Conservation (phyloP, 2,113 vertebrate genomes). For the Brachypodius melanocephalos region DNA sequence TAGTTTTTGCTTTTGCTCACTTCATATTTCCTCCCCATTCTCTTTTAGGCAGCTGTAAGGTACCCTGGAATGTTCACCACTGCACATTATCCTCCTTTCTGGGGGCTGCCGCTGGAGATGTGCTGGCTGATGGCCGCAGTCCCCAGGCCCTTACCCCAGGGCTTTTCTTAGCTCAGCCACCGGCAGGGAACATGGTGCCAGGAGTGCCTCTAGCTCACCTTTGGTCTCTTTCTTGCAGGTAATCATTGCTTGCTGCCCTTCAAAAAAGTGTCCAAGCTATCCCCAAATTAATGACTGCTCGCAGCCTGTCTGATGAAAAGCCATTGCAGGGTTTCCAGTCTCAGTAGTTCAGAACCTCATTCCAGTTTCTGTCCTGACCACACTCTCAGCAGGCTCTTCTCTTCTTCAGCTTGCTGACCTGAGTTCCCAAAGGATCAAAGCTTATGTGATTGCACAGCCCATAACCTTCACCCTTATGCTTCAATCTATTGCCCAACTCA, state of each 20-base stretch:
- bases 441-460: neutral
- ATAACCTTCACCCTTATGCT: neutral
- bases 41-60: neutral
- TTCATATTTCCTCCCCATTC: neutral
- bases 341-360: fast-evolving
- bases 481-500: neutral
- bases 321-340: neutral
- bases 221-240: neutral
- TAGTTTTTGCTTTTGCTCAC: neutral
- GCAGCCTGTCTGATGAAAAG: neutral
- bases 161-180: neutral
- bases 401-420: neutral
- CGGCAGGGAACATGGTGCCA: neutral
- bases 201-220: neutral
- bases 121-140: fast-evolving
- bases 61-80: neutral
- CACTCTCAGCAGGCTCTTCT: neutral
- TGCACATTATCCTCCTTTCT: fast-evolving
- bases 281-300: neutral
- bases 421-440: neutral
- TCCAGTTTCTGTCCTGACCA: neutral
- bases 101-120: neutral
- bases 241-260: neutral
- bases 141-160: no score
- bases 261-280: neutral